Conservation (phyloP, 2,888 invertebrate species). For the Lamellibrachia columna region DNA sequence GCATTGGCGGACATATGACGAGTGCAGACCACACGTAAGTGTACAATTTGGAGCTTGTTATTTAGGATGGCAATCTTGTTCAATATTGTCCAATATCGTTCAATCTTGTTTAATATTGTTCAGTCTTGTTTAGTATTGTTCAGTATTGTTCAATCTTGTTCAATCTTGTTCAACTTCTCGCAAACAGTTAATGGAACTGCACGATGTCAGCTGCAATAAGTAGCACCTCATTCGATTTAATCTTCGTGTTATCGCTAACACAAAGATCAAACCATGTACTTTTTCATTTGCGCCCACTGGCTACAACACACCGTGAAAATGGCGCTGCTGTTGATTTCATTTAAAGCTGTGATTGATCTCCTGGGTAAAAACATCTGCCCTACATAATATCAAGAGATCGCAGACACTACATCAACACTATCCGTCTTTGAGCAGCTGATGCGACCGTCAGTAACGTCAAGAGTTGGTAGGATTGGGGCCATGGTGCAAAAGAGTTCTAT, state of each 20-base stretch:
- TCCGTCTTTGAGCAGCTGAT: neutral
- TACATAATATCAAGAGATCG: neutral
- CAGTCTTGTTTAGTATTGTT: neutral
- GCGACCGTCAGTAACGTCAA: neutral
- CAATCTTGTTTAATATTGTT: neutral
- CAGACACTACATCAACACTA: neutral
- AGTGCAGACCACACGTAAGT: too few species aligned
- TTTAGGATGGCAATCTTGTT: neutral
- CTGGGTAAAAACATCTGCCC: neutral
- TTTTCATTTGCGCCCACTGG: neutral
- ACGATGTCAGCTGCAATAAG: neutral
- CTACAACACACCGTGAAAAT: neutral
- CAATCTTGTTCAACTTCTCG: neutral
- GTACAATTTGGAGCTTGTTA: too few species aligned
- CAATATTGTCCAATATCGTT: neutral
- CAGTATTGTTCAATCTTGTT: neutral
- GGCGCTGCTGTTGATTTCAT: neutral
- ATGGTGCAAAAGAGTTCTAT: neutral
- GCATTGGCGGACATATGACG: too few species aligned
- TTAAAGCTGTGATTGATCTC: neutral
- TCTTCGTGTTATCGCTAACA: neutral
- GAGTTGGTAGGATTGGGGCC: neutral
- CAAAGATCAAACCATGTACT: neutral
- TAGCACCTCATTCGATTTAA: neutral
- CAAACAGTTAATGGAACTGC: neutral